Evolutionary conservation across 2,797 vertebrate species (phyloP).

Genomic region (Cuniculus paca): DNA sequence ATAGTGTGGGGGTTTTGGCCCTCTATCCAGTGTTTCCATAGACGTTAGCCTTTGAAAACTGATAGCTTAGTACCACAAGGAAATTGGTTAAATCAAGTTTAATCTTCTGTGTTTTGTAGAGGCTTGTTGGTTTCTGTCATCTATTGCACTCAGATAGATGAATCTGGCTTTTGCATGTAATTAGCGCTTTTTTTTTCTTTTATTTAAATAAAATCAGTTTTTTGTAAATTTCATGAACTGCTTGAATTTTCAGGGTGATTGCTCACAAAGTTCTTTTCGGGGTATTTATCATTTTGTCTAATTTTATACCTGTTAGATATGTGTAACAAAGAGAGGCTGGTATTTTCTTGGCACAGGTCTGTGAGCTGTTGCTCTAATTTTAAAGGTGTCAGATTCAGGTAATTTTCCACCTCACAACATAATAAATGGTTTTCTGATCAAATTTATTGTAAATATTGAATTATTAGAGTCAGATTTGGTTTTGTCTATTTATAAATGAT

Average conservation of each 20-base stretch:
- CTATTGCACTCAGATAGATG: slow-evolving; percentile 11
- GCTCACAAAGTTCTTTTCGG: slow-evolving; percentile 32
- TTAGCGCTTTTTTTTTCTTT: background rate
- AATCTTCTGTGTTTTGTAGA: slow-evolving; percentile 29
- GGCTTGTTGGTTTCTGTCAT: slow-evolving; percentile 3
- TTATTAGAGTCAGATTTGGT: background rate
- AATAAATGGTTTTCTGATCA: background rate
- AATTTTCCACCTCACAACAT: background rate
- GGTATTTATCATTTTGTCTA: slow-evolving; percentile 5
- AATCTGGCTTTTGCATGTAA: slow-evolving; percentile 48
- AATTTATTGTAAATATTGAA: background rate
- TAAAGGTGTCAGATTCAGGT: background rate
- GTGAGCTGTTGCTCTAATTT: background rate
- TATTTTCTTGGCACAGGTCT: background rate
- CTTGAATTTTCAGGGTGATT: slow-evolving; percentile 25
- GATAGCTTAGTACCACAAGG: slow-evolving; percentile 1
- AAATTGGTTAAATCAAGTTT: slow-evolving; percentile 45
- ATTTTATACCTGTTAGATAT: background rate
- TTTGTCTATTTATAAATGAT: slow-evolving; percentile 26
- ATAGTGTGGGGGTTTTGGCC: background rate
- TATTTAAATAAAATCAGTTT: slow-evolving; percentile 56
- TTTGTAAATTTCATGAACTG: slow-evolving; percentile 30
- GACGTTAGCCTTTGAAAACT: slow-evolving; percentile 42
- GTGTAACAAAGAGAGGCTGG: background rate
- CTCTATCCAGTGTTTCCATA: background rate